Evolutionary conservation across 2,888 invertebrate genomes (phyloP), one percentile per base, ranked within the genome.

Genomic region (Candidula unifasciata): DNA sequence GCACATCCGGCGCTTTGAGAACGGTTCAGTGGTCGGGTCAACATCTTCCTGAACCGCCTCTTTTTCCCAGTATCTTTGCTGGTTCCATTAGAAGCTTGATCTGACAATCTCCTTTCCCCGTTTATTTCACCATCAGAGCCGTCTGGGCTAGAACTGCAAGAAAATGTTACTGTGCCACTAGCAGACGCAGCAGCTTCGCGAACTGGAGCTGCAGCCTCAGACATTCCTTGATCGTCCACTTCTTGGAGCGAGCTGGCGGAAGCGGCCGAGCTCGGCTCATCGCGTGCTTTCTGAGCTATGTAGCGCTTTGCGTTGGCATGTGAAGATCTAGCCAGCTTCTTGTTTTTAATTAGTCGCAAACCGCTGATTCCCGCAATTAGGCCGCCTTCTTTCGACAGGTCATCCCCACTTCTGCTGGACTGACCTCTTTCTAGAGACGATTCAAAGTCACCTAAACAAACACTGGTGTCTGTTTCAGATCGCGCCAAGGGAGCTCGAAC

Each of bases 1-100:
- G 91, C 91, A 87, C 93, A 92, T 33, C 94, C 94, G 6, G 93
- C 93, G 94, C 96, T 98, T 82, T 92, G 92, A 85, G 92, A 92
- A 52, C 93, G 85, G 30, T 90, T 87, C 73, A 91, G 82, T 13
- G 90, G 90, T 24, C 90, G 88, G 18, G 91, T 83, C 68, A 92
- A 87, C 85, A 91, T 89, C 83, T 89, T 89, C 44, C 88, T 84
- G 82, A 91, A 91, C 18, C 90, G 87, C 82, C 90, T 85, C 68
- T 88, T 89, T n/a, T 84, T 86, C 37, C 85, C 85, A 54, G 82
- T 85, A 71, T 86, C 57, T 73, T 82, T 52, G 77, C 76, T 68
- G 69, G 73, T 24, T 3, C 71, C 84, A 64, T 52, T 78, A 18
- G 60, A n/a, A 6, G 33, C 68, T 24, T 66, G 69, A 35, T 54